These are phyloP conservation scores for Agrotis puta DNA, from an alignment of 2,888 invertebrate genomes.

Conservation along the genomic window DNA sequence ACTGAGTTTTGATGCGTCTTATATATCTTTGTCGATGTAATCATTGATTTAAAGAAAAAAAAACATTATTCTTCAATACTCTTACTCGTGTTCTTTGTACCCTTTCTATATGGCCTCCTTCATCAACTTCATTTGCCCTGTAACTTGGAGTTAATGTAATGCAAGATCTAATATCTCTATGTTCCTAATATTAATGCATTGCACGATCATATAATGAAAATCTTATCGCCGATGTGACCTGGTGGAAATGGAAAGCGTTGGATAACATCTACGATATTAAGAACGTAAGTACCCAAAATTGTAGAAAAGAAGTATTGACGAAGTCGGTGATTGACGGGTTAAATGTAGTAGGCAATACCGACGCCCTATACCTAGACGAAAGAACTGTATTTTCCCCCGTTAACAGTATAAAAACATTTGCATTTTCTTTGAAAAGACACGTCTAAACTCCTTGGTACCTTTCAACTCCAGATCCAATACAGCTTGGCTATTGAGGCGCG, in stretches of 20 bases:
- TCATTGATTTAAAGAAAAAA: no score
- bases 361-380: background rate
- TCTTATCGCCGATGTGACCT: background rate
- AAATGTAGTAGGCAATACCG: background rate
- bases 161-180: no score
- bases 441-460: slow-evolving; percentile 10
- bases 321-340: background rate
- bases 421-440: slow-evolving; percentile 17
- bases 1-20: no score
- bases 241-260: background rate
- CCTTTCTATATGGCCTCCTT: no score
- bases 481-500: slow-evolving; percentile 14
- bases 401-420: slow-evolving; percentile 11
- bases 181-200: background rate
- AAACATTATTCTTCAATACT: no score
- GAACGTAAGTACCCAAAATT: background rate
- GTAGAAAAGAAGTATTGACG: background rate
- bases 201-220: background rate
- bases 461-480: slow-evolving; percentile 26
- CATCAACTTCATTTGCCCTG: no score
- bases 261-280: background rate
- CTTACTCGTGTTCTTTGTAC: no score
- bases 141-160: no score
- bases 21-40: no score
- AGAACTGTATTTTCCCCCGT: background rate